Evolutionary conservation across 2,797 vertebrate species (phyloP).

Genomic region (Tauraco hartlaubi): DNA sequence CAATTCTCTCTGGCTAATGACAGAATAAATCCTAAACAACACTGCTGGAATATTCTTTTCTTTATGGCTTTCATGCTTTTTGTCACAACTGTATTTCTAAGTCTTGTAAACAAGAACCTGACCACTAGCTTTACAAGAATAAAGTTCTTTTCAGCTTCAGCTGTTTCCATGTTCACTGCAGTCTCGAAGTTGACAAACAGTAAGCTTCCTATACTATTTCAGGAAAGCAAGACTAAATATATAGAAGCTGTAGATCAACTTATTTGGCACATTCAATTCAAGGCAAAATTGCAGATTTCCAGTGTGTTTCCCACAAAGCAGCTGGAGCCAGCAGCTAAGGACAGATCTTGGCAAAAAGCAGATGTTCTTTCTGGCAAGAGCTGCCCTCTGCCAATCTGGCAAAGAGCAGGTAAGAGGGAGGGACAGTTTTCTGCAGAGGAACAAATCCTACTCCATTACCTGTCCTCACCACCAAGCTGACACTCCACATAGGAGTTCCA

Average conservation of each 20-base stretch:
- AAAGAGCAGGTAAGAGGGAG: not conserved
- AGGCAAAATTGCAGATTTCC: constrained; percentile 16
- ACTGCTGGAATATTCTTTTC: not conserved
- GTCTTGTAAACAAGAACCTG: not conserved
- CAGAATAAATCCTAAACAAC: not conserved
- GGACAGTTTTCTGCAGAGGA: not conserved
- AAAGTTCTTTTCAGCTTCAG: not conserved
- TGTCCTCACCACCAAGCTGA: not conserved
- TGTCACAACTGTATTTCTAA: not conserved
- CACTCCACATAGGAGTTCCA: not conserved
- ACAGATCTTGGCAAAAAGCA: not conserved
- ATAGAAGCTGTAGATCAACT: not conserved
- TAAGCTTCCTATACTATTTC: not conserved
- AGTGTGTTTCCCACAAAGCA: not conserved
- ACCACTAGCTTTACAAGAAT: constrained; percentile 3
- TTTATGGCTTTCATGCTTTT: not conserved
- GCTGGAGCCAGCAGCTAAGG: not conserved
- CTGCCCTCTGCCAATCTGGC: not conserved
- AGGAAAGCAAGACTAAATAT: not conserved
- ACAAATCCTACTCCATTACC: not conserved
- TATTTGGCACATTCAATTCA: not conserved
- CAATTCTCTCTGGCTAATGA: not conserved
- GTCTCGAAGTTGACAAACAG: not conserved
- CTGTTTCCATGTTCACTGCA: not conserved
- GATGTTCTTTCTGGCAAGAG: not conserved